Evolutionary conservation across 2,797 vertebrate species (phyloP).

Genomic region (Peromyscus nudipes): DNA sequence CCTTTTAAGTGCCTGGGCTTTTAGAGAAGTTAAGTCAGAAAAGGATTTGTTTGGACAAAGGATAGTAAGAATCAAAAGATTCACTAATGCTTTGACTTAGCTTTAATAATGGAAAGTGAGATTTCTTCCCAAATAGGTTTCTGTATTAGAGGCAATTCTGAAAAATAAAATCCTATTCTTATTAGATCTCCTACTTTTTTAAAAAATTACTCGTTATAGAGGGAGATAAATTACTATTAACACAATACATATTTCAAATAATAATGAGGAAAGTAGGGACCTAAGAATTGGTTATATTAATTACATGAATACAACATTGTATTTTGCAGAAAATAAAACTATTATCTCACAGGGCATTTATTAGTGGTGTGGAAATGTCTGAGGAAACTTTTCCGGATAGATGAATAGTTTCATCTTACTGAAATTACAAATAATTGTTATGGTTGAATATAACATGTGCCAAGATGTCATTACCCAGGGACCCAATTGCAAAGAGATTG

Average conservation of each 20-base stretch:
- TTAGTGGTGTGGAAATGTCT: not conserved
- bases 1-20: not conserved
- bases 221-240: not conserved
- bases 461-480: not conserved
- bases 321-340: not conserved
- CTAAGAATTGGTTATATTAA: not conserved
- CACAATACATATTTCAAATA: not conserved
- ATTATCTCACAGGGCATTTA: not conserved
- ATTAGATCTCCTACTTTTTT: not conserved
- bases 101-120: not conserved
- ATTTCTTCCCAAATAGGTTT: not conserved
- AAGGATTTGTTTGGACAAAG: not conserved
- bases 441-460: not conserved
- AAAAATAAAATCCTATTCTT: slow-evolving; percentile 5
- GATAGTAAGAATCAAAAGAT: not conserved
- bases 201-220: not conserved
- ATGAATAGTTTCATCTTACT: not conserved
- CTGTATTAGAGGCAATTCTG: not conserved
- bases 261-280: not conserved
- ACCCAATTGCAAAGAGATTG: not conserved
- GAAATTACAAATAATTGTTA: not conserved
- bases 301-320: not conserved
- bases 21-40: slow-evolving; percentile 3
- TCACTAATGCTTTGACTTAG: not conserved
- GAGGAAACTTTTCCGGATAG: not conserved